A percentile compares a stretch with the other conserved stretches of the same genome.
These are phyloP conservation scores for Lynx canadensis DNA, from an alignment of 2,113 vertebrate species.

Conservation along the genomic window DNA sequence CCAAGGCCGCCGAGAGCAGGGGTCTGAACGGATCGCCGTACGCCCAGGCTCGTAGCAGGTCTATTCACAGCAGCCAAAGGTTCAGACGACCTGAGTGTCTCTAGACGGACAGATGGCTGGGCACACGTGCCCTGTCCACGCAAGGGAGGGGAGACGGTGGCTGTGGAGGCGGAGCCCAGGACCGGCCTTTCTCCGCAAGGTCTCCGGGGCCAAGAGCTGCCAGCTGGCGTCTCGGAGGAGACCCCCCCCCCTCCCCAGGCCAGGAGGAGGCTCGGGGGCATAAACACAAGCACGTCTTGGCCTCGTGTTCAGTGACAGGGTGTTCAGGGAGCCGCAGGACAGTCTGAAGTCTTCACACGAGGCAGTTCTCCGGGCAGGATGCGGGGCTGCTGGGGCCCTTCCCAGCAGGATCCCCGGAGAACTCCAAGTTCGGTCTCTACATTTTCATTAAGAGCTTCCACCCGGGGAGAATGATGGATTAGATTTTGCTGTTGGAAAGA, in stretches of 20 bases:
- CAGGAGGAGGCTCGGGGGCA: not conserved
- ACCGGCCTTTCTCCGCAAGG: not conserved
- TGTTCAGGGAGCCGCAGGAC: not conserved
- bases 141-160: not conserved
- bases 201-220: not conserved
- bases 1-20: not conserved
- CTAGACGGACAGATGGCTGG: too few species aligned
- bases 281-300: not conserved
- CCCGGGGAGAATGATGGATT: constrained; percentile 83
- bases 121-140: fast-evolving
- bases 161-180: not conserved
- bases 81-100: not conserved
- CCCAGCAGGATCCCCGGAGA: constrained; percentile 80
- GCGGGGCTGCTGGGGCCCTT: constrained; percentile 77
- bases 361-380: constrained; percentile 54
- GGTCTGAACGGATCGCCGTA: not conserved
- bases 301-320: fast-evolving
- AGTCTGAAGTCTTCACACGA: constrained; percentile 35
- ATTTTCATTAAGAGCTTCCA: constrained; percentile 85
- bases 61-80: not conserved
- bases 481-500: constrained; percentile 86
- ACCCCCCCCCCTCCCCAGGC: not conserved
- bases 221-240: not conserved
- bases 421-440: constrained; percentile 84
- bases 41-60: not conserved